A percentile compares a stretch with the other conserved stretches of the same genome.
These are phyloP conservation scores for Chionomys nivalis DNA, from an alignment of 2,113 vertebrate genomes.

Conservation along the genomic window DNA sequence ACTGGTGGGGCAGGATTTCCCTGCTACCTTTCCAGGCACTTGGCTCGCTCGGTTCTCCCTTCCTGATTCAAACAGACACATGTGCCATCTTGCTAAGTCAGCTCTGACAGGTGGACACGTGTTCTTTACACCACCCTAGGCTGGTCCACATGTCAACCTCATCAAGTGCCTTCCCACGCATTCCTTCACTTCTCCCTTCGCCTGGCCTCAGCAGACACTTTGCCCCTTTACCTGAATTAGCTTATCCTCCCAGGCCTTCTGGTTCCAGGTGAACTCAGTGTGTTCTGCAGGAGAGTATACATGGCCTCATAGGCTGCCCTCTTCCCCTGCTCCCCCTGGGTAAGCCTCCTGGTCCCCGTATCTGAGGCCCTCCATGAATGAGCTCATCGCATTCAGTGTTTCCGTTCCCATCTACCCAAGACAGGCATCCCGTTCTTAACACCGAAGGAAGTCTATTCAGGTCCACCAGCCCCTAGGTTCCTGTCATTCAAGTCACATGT, in stretches of 20 bases:
- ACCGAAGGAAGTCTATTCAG: not conserved
- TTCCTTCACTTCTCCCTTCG: rapidly evolving
- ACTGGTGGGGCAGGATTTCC: too few relatives aligned
- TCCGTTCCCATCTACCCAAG: not conserved
- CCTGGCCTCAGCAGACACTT: not conserved
- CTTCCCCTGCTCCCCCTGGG: not conserved
- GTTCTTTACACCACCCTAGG: not conserved
- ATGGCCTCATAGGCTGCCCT: not conserved
- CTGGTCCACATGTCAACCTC: too few relatives aligned
- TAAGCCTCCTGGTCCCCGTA: not conserved
- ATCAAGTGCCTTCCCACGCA: rapidly evolving
- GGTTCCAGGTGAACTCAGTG: slow-evolving; percentile 72
- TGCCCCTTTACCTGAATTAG: slow-evolving; percentile 68
- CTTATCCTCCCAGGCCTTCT: slow-evolving; percentile 77
- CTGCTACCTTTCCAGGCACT: not conserved
- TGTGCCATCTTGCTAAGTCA: not conserved
- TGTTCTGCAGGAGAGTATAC: slow-evolving; percentile 60
- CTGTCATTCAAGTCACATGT: not conserved
- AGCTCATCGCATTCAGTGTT: rapidly evolving
- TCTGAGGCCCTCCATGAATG: rapidly evolving
- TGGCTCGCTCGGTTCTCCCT: not conserved
- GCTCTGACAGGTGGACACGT: not conserved
- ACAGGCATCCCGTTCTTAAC: not conserved
- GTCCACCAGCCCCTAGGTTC: not conserved
- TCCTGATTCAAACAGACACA: too few relatives aligned